Conservation (phyloP, 2,797 vertebrate species). For the Sebastes aleutianus region DNA sequence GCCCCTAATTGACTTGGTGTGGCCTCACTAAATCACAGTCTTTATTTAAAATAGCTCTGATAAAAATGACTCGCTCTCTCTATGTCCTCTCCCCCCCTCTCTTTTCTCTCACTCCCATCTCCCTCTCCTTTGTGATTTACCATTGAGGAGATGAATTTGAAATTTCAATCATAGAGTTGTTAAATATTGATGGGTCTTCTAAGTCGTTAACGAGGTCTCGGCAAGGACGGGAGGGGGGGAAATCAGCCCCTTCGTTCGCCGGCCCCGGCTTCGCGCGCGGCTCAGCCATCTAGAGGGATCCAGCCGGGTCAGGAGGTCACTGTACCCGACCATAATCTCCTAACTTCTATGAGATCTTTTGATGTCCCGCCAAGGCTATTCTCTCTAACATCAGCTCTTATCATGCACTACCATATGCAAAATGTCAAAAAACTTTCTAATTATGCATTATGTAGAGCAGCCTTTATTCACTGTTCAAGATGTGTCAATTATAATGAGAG, state of each 20-base stretch:
- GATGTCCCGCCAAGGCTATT: constrained; percentile 70
- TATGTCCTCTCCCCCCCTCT: neutral
- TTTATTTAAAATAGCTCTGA: constrained; percentile 73
- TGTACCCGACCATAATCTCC: constrained; percentile 76
- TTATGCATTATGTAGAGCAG: constrained; percentile 80
- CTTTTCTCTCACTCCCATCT: constrained; percentile 33
- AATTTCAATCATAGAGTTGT: constrained; percentile 82
- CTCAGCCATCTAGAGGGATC: constrained; percentile 72
- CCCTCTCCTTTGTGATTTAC: constrained; percentile 77
- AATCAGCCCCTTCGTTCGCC: constrained; percentile 42
- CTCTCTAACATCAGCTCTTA: constrained; percentile 74
- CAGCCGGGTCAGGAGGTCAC: constrained; percentile 79
- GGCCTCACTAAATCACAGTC: constrained; percentile 73
- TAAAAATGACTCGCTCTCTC: constrained; percentile 54
- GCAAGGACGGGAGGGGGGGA: constrained; percentile 60
- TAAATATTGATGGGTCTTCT: constrained; percentile 83
- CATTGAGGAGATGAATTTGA: constrained; percentile 79
- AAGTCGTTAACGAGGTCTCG: constrained; percentile 77
- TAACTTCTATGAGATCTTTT: constrained; percentile 80
- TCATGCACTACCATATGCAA: constrained; percentile 71
- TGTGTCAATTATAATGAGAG: constrained; percentile 80
- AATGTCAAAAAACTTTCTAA: constrained; percentile 74
- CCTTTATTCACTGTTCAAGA: constrained; percentile 75
- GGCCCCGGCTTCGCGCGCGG: constrained; percentile 31
- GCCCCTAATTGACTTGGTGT: constrained; percentile 76